Conservation (phyloP, 2,113 vertebrate genomes). For the Madoqua kirkii region DNA sequence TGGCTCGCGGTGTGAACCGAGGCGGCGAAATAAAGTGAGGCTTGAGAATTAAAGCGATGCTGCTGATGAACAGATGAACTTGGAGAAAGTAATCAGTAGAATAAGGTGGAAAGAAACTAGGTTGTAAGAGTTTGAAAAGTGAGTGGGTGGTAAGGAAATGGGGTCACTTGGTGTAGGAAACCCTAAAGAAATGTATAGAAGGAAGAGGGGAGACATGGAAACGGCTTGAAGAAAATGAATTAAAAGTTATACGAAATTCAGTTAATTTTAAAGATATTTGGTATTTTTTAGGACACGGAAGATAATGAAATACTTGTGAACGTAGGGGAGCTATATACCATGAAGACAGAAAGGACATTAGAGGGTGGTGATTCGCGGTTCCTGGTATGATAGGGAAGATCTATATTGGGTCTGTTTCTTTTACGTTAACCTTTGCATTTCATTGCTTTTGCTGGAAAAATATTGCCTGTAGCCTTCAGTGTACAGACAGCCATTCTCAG, state of each 20-base stretch:
- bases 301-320: not conserved
- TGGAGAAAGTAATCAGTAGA: constrained; percentile 45
- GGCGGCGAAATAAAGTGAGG: not conserved
- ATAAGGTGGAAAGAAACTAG: constrained; percentile 27
- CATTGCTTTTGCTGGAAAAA: not conserved
- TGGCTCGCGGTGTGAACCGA: not conserved
- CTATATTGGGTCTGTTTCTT: not conserved
- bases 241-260: not conserved
- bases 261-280: not conserved
- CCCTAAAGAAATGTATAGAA: not conserved
- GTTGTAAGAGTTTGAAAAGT: not conserved
- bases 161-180: not conserved
- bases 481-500: not conserved
- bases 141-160: constrained; percentile 17
- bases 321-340: not conserved
- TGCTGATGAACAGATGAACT: not conserved
- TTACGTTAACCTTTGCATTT: not conserved
- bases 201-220: not conserved
- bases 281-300: not conserved
- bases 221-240: not conserved
- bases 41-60: not conserved
- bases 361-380: no score
- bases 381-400: rapidly evolving
- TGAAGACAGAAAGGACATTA: not conserved
- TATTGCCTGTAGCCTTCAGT: not conserved